Percentiles rank a stretch among this genome's conserved stretches.
These are phyloP conservation scores for Cephalopachus bancanus DNA, from an alignment of 2,797 vertebrate genomes.

Conservation along the genomic window DNA sequence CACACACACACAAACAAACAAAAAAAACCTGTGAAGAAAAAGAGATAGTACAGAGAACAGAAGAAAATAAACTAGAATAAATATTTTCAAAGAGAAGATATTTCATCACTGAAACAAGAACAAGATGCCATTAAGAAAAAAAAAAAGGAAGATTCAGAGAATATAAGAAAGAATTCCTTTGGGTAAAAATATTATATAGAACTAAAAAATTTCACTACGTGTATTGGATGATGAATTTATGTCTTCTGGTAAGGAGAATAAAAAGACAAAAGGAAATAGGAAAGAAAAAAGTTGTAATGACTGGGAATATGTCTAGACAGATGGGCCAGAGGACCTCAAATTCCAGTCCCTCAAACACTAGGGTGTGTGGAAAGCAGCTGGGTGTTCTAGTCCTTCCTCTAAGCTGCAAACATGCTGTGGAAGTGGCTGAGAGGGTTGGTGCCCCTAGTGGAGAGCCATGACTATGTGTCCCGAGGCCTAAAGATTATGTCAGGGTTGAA, in stretches of 20 bases:
- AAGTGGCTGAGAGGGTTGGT: not conserved
- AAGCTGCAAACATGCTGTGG: not conserved
- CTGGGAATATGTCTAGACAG: not conserved
- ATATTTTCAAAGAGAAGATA: not conserved
- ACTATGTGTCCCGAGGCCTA: not conserved
- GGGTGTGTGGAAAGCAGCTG: not conserved
- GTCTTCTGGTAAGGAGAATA: not conserved
- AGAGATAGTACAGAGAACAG: not conserved
- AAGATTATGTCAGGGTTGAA: not conserved
- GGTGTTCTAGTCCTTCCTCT: not conserved
- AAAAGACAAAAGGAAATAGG: not conserved
- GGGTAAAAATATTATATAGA: slow-evolving; percentile 19
- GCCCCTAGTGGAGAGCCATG: not conserved
- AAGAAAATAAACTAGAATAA: slow-evolving; percentile 1
- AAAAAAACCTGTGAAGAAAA: not conserved
- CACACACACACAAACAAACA: too few species aligned
- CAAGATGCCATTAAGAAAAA: not conserved
- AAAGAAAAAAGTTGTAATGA: not conserved
- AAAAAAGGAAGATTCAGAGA: not conserved
- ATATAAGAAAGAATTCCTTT: not conserved
- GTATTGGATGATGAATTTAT: not conserved
- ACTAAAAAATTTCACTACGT: slow-evolving; percentile 25
- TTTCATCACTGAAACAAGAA: slow-evolving; percentile 24
- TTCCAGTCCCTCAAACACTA: not conserved
- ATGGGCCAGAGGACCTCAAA: not conserved